phyloP scores from a whole-genome alignment of 2,888 invertebrate species.

The Eucriotettix oculatus region DNA sequence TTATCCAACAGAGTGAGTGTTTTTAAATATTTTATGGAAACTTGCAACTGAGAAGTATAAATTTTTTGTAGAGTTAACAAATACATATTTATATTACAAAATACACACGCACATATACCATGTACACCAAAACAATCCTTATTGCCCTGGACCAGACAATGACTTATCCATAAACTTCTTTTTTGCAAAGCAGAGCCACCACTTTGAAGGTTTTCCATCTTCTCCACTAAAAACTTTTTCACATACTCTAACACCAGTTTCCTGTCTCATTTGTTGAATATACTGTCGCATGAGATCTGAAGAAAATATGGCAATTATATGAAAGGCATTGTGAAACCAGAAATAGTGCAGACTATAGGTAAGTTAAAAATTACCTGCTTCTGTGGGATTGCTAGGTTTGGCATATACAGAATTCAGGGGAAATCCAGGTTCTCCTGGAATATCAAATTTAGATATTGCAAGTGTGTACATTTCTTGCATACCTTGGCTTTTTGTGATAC shows the following conservation, averaged over 20 bases:
- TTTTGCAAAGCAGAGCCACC: constrained; percentile 99
- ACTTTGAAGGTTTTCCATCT: constrained; percentile 93
- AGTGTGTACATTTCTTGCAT: constrained; percentile 92
- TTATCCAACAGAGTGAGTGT: too few relatives aligned
- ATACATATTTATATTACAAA: too few relatives aligned
- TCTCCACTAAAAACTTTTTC: constrained; percentile 82
- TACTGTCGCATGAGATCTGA: constrained; percentile 83
- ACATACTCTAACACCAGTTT: constrained; percentile 78
- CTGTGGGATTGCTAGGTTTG: constrained; percentile 58
- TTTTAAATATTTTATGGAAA: too few relatives aligned
- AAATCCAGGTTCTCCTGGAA: constrained; percentile 90
- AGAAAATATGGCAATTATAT: neutral
- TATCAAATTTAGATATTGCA: constrained; percentile 86
- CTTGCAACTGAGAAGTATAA: too few relatives aligned
- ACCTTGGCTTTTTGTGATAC: constrained; percentile 75
- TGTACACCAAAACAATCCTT: constrained; percentile 17
- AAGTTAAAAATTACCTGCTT: constrained; percentile 47
- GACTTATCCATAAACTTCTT: constrained; percentile 99
- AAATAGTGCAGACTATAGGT: neutral
- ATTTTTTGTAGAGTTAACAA: too few relatives aligned
- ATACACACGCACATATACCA: too few relatives aligned
- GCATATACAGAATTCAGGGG: constrained; percentile 92
- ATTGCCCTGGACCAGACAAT: constrained; percentile 74
- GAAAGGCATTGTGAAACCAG: neutral
- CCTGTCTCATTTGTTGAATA: constrained; percentile 85